These are phyloP conservation scores for Drosophila bifasciata DNA, from an alignment of 1,140 invertebrate genomes.

Conservation along the genomic window DNA sequence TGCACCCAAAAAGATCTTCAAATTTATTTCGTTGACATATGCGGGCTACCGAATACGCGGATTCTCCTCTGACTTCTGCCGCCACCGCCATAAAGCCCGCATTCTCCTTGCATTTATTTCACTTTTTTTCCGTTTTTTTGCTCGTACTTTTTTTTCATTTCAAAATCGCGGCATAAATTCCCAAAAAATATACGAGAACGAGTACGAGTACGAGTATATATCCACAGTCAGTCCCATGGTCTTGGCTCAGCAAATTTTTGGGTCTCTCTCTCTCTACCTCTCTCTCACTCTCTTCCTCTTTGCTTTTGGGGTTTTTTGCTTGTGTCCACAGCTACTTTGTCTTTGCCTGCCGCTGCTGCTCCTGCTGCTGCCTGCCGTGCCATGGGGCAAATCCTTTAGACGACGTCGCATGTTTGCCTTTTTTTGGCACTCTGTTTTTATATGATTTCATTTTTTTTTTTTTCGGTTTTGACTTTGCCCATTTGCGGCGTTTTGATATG, in stretches of 20 bases:
- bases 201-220: slow-evolving; percentile 20
- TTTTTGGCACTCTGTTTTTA: slow-evolving; percentile 64
- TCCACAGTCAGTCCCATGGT: slow-evolving; percentile 6
- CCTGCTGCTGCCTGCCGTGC: slow-evolving; percentile 46
- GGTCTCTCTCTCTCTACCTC: slow-evolving; percentile 23
- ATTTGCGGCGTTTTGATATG: slow-evolving; percentile 80
- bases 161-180: slow-evolving; percentile 72
- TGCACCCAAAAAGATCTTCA: slow-evolving; percentile 13
- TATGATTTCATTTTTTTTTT: slow-evolving; percentile 68
- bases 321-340: slow-evolving; percentile 65
- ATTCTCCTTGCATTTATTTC: slow-evolving; percentile 56
- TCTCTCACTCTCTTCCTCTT: slow-evolving; percentile 5
- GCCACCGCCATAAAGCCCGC: slow-evolving; percentile 16
- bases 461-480: slow-evolving; percentile 58
- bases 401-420: slow-evolving; percentile 75
- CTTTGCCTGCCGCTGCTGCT: slow-evolving; percentile 59
- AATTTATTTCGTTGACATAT: slow-evolving; percentile 49
- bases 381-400: slow-evolving; percentile 75
- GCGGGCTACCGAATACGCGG: slow-evolving; percentile 47
- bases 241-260: slow-evolving; percentile 46
- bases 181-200: slow-evolving; percentile 44
- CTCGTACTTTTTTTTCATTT: slow-evolving; percentile 38
- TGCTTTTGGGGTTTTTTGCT: slow-evolving; percentile 12
- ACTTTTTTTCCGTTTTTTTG: slow-evolving; percentile 52
- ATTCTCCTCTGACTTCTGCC: slow-evolving; percentile 42